phyloP scores from a whole-genome alignment of 2,113 vertebrate genomes.

The Ovibos moschatus region DNA sequence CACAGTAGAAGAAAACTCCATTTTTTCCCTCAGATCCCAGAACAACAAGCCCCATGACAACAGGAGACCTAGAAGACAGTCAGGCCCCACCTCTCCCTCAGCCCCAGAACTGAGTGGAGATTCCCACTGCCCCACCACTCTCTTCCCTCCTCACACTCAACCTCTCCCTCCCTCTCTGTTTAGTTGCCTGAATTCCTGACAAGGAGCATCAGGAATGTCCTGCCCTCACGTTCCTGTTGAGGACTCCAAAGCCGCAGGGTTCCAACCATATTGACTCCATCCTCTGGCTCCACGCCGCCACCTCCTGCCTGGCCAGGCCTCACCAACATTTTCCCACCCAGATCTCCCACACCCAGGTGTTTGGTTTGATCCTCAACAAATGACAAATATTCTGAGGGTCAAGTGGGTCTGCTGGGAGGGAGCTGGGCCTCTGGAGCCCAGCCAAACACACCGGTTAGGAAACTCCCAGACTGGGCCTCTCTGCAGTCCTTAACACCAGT shows the following conservation, averaged over 20 bases:
- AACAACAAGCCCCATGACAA: constrained; percentile 26
- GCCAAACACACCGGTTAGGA: neutral
- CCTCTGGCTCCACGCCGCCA: neutral
- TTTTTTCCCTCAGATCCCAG: constrained; percentile 48
- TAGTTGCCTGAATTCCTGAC: neutral
- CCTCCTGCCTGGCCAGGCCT: no score
- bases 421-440: neutral
- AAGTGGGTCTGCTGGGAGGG: neutral
- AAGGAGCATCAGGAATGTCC: neutral
- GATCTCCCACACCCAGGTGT: neutral
- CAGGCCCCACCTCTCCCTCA: neutral
- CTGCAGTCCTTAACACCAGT: neutral
- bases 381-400: neutral
- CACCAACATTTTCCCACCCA: neutral
- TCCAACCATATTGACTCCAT: neutral
- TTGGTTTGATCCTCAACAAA: neutral
- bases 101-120: neutral
- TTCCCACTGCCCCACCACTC: neutral
- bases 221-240: neutral
- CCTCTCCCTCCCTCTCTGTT: neutral
- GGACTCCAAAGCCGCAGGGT: neutral
- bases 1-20: constrained; percentile 38
- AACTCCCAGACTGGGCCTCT: neutral
- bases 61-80: neutral
- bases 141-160: neutral